A percentile compares a stretch with the other conserved stretches of the same genome.
phyloP scores from a whole-genome alignment of 2,888 invertebrate species.

The Lasioglossum oenotherae region DNA sequence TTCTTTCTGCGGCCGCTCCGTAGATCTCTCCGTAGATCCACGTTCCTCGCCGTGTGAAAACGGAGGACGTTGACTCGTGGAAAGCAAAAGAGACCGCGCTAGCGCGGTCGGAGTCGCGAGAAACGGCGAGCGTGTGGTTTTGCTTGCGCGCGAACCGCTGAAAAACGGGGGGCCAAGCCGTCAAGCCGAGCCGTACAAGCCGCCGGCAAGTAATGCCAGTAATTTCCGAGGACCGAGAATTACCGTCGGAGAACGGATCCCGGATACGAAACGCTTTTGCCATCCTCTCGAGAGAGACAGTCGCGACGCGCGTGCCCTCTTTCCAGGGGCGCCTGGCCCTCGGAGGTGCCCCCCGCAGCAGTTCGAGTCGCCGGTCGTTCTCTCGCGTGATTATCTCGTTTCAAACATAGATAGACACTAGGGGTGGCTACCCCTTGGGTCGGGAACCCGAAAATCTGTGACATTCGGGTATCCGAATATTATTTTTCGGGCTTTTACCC shows the following conservation, averaged over 20 bases:
- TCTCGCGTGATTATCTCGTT: too few species aligned
- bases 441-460: too few species aligned
- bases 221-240: slow-evolving; percentile 25
- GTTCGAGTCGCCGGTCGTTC: too few species aligned
- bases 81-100: slow-evolving; percentile 53
- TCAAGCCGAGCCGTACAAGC: neutral
- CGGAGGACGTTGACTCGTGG: slow-evolving; percentile 59
- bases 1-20: neutral
- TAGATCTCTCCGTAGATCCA: slow-evolving; percentile 31
- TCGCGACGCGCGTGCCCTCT: neutral
- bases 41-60: slow-evolving; percentile 47
- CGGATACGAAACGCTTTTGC: neutral
- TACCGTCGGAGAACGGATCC: neutral
- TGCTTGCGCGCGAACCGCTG: slow-evolving; percentile 12
- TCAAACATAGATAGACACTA: too few species aligned
- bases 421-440: too few species aligned
- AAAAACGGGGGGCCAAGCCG: neutral
- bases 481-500: too few species aligned
- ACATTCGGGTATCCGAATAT: too few species aligned
- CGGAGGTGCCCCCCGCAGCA: too few species aligned
- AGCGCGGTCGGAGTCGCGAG: slow-evolving; percentile 31
- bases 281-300: neutral
- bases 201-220: slow-evolving; percentile 14
- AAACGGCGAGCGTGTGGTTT: slow-evolving; percentile 33
- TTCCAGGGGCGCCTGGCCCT: neutral